Evolutionary conservation across 1,140 invertebrate genomes (phyloP), one percentile per base, ranked within the genome.

Genomic region (Drosophila tani): DNA sequence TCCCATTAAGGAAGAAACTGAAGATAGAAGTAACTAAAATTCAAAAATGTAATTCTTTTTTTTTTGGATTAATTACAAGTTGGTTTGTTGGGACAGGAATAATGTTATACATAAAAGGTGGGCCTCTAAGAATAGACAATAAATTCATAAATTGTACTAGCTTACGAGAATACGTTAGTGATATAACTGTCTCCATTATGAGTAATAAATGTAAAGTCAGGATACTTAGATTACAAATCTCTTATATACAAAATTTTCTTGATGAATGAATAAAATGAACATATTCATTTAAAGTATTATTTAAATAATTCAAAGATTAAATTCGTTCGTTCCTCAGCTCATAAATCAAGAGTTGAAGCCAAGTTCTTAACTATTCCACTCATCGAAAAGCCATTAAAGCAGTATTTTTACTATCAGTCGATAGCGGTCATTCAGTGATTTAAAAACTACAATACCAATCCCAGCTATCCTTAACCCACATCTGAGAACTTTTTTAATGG

Each of bases 381-480:
- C 32, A 21, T 38, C 14, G 15, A 40, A 55, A 21, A 21, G 14
- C 1, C 32, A 40, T 55, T 38, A 38, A 53, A 5, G 1, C 1
- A 19, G 12, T 21, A 55, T 21, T 12, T 5, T 55, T 12, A 55
- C 8, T 40, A 40, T 38, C 32, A 17, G 40, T 55, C 32, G 21
- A 40, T 55, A 19, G n/a, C 15, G 29, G 14, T n/a, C 53, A 45
- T 45, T 19, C 11, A 45, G 24, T 29, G 0, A 40, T 7, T 15
- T n/a, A 0, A 41, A 41, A 19, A 51, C 49, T 32, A 43, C 47
- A 24, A 40, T 29, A 21, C 32, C 9, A 49, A 14, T 32, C 6
- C 43, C 21, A 35, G 17, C 24, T 73, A 73, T 73, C 70, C 70
- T 73, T 60, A 60, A 73, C 55, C 70, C 67, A 73, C 27, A 73